A percentile compares a stretch with the other conserved stretches of the same genome.
Conservation (phyloP, 2,888 invertebrate genomes). For the Adelphocoris suturalis region DNA sequence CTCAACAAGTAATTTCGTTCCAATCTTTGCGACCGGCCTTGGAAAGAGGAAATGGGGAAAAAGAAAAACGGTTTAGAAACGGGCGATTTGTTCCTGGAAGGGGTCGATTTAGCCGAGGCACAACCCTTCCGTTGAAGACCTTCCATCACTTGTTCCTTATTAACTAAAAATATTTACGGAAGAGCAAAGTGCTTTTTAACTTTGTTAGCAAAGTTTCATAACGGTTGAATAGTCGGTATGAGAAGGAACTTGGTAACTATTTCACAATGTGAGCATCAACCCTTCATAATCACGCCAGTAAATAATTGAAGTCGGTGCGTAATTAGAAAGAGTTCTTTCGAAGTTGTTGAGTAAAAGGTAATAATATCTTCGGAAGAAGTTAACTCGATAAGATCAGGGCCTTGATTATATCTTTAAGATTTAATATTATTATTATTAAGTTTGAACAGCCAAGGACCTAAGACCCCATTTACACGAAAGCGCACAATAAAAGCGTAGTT, state of each 20-base stretch:
- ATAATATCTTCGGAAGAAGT: not conserved
- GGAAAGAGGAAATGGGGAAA: constrained; percentile 1
- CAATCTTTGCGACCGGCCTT: constrained; percentile 34
- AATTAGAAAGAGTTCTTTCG: not conserved
- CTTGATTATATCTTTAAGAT: too few relatives aligned
- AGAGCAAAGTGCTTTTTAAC: constrained; percentile 56
- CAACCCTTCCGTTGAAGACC: not conserved
- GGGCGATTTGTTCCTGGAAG: constrained; percentile 45
- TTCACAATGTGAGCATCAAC: constrained; percentile 7
- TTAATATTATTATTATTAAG: too few relatives aligned
- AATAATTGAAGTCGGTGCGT: constrained; percentile 28
- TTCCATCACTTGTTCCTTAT: constrained; percentile 23
- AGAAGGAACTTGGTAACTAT: not conserved
- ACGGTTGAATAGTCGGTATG: constrained; percentile 49
- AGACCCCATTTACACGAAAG: too few relatives aligned
- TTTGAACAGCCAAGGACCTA: too few relatives aligned
- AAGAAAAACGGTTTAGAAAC: constrained; percentile 58
- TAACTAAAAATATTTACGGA: constrained; percentile 56
- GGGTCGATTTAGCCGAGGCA: constrained; percentile 25
- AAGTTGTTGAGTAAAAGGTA: not conserved
- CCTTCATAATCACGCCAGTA: constrained; percentile 26
- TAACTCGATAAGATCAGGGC: not conserved
- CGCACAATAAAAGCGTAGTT: too few relatives aligned
- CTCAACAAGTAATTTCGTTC: constrained; percentile 59
- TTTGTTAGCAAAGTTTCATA: constrained; percentile 47